phyloP scores from a whole-genome alignment of 1,140 invertebrate genomes.

The Oryctes rhinoceros region DNA sequence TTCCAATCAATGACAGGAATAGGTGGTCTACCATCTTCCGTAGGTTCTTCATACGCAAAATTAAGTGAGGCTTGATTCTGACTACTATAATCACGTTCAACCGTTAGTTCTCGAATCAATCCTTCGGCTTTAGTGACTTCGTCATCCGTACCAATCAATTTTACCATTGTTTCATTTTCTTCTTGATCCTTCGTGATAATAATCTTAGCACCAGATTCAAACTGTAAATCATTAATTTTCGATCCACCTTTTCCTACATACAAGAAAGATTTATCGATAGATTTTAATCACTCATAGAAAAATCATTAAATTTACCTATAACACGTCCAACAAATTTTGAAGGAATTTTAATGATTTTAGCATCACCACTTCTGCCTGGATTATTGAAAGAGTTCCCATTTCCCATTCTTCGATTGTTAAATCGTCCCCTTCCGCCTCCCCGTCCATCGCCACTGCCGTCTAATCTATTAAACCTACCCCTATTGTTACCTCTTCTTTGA shows the following conservation, averaged over 20 bases:
- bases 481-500: constrained; percentile 4
- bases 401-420: neutral
- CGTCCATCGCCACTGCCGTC: neutral
- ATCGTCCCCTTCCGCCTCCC: neutral
- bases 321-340: constrained; percentile 22
- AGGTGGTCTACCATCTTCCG: constrained; percentile 36
- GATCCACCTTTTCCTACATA: constrained; percentile 71
- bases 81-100: constrained; percentile 43
- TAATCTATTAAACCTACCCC: constrained; percentile 7
- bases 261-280: neutral
- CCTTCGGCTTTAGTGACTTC: constrained; percentile 65
- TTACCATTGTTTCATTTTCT: constrained; percentile 62
- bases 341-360: constrained; percentile 16
- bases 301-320: too few relatives aligned
- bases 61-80: constrained; percentile 41
- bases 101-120: constrained; percentile 59
- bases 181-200: constrained; percentile 59
- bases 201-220: constrained; percentile 67
- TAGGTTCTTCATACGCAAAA: neutral
- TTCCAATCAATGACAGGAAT: constrained; percentile 60
- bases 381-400: constrained; percentile 12
- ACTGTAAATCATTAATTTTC: constrained; percentile 78
- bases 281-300: neutral
- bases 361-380: neutral
- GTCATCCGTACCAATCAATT: constrained; percentile 64